Conservation (phyloP, 2,888 invertebrate genomes). For the Eulithis testata region DNA sequence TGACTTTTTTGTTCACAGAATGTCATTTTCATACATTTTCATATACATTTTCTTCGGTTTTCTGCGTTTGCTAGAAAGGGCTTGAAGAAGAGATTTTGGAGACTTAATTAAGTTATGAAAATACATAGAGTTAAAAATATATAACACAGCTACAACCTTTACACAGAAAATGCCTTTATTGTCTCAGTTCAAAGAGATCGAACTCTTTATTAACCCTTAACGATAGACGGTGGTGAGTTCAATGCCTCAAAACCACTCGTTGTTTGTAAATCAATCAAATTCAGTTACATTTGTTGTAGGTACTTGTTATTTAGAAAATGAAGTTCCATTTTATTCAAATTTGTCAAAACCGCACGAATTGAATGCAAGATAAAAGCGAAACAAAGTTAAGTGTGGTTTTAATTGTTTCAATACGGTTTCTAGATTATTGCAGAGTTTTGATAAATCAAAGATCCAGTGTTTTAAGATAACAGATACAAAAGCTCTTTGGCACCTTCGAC, state of each 20-base stretch:
- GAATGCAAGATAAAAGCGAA: background rate
- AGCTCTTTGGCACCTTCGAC: background rate
- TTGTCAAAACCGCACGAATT: constrained; percentile 9
- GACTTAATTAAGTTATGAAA: no score
- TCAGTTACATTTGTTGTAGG: background rate
- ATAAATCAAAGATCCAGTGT: background rate
- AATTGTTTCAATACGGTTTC: constrained; percentile 10
- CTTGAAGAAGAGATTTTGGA: no score
- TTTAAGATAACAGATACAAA: background rate
- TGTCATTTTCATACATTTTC: no score
- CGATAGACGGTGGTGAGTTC: background rate
- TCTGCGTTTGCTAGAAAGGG: no score
- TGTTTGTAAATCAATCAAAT: constrained; percentile 4
- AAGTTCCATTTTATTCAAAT: constrained; percentile 8
- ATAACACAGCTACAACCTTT: no score
- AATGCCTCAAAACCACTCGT: constrained; percentile 2
- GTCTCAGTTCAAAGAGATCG: background rate
- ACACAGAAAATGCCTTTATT: background rate
- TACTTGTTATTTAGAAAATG: background rate
- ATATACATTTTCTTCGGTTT: no score
- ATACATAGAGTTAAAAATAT: no score
- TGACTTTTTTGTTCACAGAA: no score
- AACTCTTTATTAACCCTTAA: background rate
- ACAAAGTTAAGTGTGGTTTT: constrained; percentile 9
- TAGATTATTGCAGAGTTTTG: constrained; percentile 12